Base-by-base conservation (phyloP, 1,140 invertebrate species). In the Nephila pilipes region DNA sequence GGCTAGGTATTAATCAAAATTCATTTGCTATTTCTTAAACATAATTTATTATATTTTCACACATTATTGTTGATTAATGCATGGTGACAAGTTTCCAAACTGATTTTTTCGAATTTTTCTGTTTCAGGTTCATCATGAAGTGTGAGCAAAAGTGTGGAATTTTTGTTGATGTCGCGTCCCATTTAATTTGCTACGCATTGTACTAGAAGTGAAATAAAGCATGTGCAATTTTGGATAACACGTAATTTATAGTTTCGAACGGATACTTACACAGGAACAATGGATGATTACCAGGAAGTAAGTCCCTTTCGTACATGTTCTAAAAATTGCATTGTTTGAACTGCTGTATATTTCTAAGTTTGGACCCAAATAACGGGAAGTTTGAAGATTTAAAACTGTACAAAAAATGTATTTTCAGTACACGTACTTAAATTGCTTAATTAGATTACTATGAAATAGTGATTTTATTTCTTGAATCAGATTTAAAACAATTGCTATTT, bases 211-310 rank as follows among this genome's bases (percentile, higher is more conserved):
- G 20, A 12, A 36, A 18, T 25, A n/a, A 57, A 57, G 83, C 54
- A 85, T 85, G 83, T 63, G 83, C 83, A 85, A 85, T 85, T 85
- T 85, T 85, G 83, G 83, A 85, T 85, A 85, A 85, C 25, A 60
- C 83, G 46, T 20, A 85, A 36, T 85, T 85, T 85, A 60, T 85
- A 36, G 54, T 60, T 36, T 85, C 16, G 20, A 60, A 57, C 29
- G 83, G 83, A 85, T 85, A 58, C 83, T 58, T 60, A 85, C 58
- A 32, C 20, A 57, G 57, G 55, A 85, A 85, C 25, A 85, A 85
- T 85, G 83, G 83, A 85, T 25, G 83, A 85, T 85, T 85, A 85
- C 29, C 83, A 85, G 55, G 83, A 85, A 57, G 83, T 85, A 58
- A 85, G 83, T 55, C 29, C 1, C 8, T 54, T 12, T 55, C 5